These are phyloP conservation scores for Polypterus bichir DNA, from an alignment of 2,113 vertebrate species.

Conservation along the genomic window DNA sequence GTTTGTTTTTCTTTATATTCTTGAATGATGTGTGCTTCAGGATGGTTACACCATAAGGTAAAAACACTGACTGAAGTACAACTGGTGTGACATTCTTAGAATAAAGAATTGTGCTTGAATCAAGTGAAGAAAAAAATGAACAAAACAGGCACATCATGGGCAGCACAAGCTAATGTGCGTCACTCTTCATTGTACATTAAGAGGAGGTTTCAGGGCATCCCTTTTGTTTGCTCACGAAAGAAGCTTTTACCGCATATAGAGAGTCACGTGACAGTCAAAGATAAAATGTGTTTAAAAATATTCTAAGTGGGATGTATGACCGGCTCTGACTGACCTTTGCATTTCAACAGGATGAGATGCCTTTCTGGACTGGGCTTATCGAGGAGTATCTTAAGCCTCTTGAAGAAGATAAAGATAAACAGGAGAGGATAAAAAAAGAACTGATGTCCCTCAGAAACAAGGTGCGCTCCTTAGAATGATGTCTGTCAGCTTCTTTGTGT, in stretches of 20 bases:
- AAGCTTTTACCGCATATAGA: background rate
- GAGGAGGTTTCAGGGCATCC: no score
- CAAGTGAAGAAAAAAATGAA: no score
- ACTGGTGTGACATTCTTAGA: no score
- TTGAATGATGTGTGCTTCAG: no score
- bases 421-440: slow-evolving; percentile 24
- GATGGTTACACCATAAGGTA: no score
- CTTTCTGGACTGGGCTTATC: slow-evolving; percentile 33
- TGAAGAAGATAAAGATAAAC: slow-evolving; percentile 27
- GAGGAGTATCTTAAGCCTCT: slow-evolving; percentile 37
- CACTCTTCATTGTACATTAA: no score
- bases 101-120: no score
- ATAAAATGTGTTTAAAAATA: background rate
- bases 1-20: no score
- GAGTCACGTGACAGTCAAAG: background rate
- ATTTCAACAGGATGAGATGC: slow-evolving; percentile 28
- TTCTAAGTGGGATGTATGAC: background rate
- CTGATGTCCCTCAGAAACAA: slow-evolving; percentile 39
- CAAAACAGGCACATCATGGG: no score
- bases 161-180: no score
- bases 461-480: slow-evolving; percentile 14
- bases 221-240: background rate
- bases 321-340: background rate
- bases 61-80: no score
- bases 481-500: no score